These are phyloP conservation scores for Carapus acus DNA, from an alignment of 2,797 vertebrate genomes.

Conservation along the genomic window DNA sequence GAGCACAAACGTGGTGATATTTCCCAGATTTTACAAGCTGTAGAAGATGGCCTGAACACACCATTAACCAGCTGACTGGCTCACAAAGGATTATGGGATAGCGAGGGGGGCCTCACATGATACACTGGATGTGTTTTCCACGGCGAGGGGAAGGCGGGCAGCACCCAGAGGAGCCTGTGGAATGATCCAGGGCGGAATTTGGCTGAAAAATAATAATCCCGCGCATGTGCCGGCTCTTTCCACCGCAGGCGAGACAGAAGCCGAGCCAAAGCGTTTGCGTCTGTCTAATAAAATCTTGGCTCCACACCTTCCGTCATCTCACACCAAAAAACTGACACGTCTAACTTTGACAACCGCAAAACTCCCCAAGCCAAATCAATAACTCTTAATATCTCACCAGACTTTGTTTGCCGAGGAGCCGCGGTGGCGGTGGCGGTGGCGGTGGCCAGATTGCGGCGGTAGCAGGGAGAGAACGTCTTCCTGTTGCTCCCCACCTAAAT, in stretches of 20 bases:
- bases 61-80: conserved; percentile 1
- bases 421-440: no score
- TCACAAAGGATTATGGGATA: not conserved
- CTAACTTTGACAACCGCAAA: no score
- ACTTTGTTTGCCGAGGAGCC: no score
- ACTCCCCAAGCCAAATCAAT: no score
- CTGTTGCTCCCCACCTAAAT: conserved; percentile 7
- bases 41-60: not conserved
- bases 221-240: not conserved
- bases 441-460: no score
- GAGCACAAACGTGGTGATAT: conserved; percentile 4
- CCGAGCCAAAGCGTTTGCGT: no score
- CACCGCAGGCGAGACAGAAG: not conserved
- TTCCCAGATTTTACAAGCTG: not conserved
- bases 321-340: no score
- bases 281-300: no score
- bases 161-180: not conserved
- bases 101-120: not conserved
- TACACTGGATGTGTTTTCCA: not conserved
- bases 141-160: not conserved
- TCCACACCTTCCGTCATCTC: no score
- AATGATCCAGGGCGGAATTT: not conserved
- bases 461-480: not conserved
- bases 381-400: no score
- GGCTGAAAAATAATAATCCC: not conserved